Conservation (phyloP, 2,797 vertebrate species). For the Crenichthys baileyi region DNA sequence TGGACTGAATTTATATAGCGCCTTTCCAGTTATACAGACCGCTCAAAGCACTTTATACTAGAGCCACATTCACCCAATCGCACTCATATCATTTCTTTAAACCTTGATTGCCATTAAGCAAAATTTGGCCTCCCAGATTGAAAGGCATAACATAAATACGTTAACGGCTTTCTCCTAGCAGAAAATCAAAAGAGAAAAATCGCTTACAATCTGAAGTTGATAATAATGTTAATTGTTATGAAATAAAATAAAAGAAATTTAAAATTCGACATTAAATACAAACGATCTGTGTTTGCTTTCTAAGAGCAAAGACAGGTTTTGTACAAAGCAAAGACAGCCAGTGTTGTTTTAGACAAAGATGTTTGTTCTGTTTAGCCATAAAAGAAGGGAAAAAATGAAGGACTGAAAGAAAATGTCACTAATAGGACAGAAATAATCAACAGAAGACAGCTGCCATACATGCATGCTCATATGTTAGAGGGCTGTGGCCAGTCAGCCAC, state of each 20-base stretch:
- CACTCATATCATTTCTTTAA: not conserved
- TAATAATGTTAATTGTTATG: not conserved
- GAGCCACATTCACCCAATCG: too few relatives aligned
- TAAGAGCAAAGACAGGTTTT: slow-evolving; percentile 35
- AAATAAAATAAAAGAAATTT: slow-evolving; percentile 24
- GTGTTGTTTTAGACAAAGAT: slow-evolving; percentile 36
- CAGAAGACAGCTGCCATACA: slow-evolving; percentile 70
- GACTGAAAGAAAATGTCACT: slow-evolving; percentile 57
- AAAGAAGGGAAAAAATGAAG: slow-evolving; percentile 19
- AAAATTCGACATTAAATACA: not conserved
- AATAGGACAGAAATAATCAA: slow-evolving; percentile 72
- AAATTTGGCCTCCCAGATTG: not conserved
- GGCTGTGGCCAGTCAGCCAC: slow-evolving; percentile 84
- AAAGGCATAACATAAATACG: not conserved
- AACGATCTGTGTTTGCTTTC: slow-evolving; percentile 16
- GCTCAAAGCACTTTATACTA: too few relatives aligned
- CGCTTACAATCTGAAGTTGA: not conserved
- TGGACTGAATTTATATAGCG: too few relatives aligned
- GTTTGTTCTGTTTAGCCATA: slow-evolving; percentile 32
- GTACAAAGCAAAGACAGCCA: slow-evolving; percentile 26
- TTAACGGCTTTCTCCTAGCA: not conserved
- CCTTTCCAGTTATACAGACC: too few relatives aligned
- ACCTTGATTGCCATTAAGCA: not conserved
- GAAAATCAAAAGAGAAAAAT: not conserved
- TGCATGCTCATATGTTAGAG: slow-evolving; percentile 78